Evolutionary conservation across 1,140 invertebrate species (phyloP).

Genomic region (Drosophila sp.): DNA sequence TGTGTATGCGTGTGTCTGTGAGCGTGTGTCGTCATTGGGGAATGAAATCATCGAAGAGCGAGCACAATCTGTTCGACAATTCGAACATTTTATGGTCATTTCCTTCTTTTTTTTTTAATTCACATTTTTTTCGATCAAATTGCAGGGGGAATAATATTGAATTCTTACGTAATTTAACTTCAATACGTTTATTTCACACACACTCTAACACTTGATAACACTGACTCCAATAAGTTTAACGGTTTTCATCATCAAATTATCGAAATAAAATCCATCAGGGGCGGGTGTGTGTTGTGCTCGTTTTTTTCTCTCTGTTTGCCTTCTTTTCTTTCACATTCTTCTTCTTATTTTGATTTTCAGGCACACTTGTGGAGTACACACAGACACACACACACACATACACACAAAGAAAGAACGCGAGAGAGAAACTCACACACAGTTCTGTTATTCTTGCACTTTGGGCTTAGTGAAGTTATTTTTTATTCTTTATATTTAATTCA

Average conservation of each 20-base stretch:
- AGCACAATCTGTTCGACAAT: constrained; percentile 25
- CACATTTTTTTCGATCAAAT: constrained; percentile 56
- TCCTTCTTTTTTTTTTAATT: constrained; percentile 15
- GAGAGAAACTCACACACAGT: constrained; percentile 3
- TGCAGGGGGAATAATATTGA: constrained; percentile 55
- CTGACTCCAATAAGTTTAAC: constrained; percentile 20
- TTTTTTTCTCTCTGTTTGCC: constrained; percentile 17
- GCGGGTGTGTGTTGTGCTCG: constrained; percentile 31
- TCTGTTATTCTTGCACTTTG: constrained; percentile 13
- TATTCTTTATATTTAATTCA: not conserved
- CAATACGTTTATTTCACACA: constrained; percentile 50
- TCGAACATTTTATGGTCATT: constrained; percentile 12
- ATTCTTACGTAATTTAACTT: constrained; percentile 71
- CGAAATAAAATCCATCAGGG: constrained; percentile 71
- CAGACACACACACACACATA: constrained; percentile 18
- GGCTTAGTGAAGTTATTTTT: not conserved
- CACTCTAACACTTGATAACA: constrained; percentile 29
- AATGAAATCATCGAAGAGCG: constrained; percentile 70
- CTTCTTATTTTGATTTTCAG: constrained; percentile 71
- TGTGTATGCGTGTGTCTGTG: constrained; percentile 34
- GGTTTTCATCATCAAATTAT: constrained; percentile 51
- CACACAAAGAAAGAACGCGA: constrained; percentile 6
- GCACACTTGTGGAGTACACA: constrained; percentile 73
- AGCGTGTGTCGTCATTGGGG: constrained; percentile 64
- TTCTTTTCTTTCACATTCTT: constrained; percentile 11